Base-by-base conservation (phyloP, 1,140 invertebrate genomes). In the Octopus sinensis region DNA sequence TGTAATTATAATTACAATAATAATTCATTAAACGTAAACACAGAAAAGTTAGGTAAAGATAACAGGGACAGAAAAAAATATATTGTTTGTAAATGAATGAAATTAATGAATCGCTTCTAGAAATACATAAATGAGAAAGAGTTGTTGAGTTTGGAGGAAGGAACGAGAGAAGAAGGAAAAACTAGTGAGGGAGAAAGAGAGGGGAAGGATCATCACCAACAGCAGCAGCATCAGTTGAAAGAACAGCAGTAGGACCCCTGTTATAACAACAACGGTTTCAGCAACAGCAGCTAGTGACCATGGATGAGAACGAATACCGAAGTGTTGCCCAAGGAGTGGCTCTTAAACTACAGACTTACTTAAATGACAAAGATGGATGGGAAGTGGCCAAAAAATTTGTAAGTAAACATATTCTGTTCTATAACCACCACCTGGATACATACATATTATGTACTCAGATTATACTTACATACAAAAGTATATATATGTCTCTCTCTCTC, bases 321-420 rank as follows among this genome's bases (percentile, higher is more conserved):
- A 23, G 30, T n/a, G 17, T 73, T 13, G 68, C 68, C 17, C 7
- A 73, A 73, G 68, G 30, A n/a, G 68, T 73, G 5, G 68, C 68
- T 6, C 17, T n/a, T 10, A 73, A 73, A 73, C 68, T 73, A 23
- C 68, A 73, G 13, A 73, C 68, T 13, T 73, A 73, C 30, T n/a
- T 73, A 6, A 73, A 73, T 17, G 68, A 73, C 13, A 73, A 17
- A 73, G 68, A 73, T n/a, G 68, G 30, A 13, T 73, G 68, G 68
- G 68, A 73, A 73, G 68, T 73, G 5, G 68, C 68, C 13, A 73
- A 73, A 73, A 73, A 73, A 73, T 73, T 73, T 73, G 68, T 73
- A 73, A 73, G 68, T 73, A 6, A 73, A 7, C 56, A 12, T 62
- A 62, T 17, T 62, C 7, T 73, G 17, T 12, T 73, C 6, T 73